A percentile compares a stretch with the other conserved stretches of the same genome.
Conservation (phyloP, 64 coral and sea anemone genomes). For the Platygyra sinensis region DNA sequence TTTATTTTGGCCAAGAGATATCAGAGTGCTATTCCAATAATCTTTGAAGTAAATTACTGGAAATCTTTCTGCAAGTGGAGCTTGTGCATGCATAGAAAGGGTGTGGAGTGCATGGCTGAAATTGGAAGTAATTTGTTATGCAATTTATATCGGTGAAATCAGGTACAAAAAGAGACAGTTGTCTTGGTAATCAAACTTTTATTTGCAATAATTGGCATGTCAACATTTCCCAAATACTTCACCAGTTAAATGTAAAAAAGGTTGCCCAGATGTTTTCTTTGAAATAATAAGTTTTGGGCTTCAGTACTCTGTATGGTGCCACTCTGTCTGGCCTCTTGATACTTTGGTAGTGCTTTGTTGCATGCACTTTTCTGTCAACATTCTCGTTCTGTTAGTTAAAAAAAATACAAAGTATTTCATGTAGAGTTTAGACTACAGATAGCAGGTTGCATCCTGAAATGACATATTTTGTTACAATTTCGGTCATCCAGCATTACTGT, state of each 20-base stretch:
- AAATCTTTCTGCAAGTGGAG: not conserved
- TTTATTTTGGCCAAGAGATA: not conserved
- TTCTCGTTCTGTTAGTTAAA: slow-evolving; percentile 41
- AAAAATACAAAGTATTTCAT: not conserved
- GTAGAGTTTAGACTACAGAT: too few species aligned
- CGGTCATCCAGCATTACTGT: too few species aligned
- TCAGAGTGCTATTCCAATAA: not conserved
- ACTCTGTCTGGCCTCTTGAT: slow-evolving; percentile 9
- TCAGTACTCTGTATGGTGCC: slow-evolving; percentile 34
- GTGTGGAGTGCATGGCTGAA: not conserved
- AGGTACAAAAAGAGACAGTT: not conserved
- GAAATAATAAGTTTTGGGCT: slow-evolving; percentile 14
- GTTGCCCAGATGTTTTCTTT: slow-evolving; percentile 17
- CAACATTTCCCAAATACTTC: not conserved
- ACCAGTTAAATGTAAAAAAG: slow-evolving; percentile 40
- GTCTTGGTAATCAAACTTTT: too few species aligned
- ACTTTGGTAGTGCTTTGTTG: not conserved
- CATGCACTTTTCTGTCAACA: slow-evolving; percentile 16
- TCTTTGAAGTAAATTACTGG: not conserved
- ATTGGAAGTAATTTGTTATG: too few species aligned
- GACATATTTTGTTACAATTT: too few species aligned
- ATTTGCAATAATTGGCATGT: not conserved
- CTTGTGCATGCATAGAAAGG: not conserved
- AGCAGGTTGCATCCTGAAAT: too few species aligned
- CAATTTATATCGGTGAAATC: too few species aligned